Evolutionary conservation across 2,888 invertebrate genomes (phyloP).

Genomic region (Cheilosia grossa): DNA sequence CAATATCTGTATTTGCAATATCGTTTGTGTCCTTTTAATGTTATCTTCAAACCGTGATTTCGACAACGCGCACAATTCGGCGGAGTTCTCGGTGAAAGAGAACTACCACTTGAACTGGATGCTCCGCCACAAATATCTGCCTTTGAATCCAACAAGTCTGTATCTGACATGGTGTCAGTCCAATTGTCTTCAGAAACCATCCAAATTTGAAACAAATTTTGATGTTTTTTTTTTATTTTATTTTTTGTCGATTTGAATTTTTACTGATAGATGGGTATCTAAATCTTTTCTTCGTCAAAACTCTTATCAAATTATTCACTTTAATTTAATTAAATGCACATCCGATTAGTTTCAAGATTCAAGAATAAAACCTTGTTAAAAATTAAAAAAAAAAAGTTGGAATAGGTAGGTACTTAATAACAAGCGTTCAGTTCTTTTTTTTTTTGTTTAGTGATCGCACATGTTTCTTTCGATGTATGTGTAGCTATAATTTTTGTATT

Average conservation of each 20-base stretch:
- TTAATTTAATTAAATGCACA: not conserved
- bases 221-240: conserved; percentile 1
- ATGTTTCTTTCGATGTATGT: conserved; percentile 18
- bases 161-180: conserved; percentile 84
- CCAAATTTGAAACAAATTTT: conserved; percentile 72
- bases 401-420: not conserved
- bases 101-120: conserved; percentile 84
- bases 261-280: not conserved
- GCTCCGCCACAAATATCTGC: conserved; percentile 84
- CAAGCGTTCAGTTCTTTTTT: not conserved
- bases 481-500: conserved; percentile 3
- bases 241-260: not conserved
- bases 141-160: conserved; percentile 84
- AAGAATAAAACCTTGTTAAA: not conserved
- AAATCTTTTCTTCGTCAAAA: not conserved
- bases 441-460: conserved; percentile 43
- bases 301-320: not conserved
- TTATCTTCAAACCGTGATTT: conserved; percentile 94
- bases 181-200: conserved; percentile 83
- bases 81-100: conserved; percentile 89
- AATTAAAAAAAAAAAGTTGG: not conserved
- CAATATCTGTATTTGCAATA: conserved; percentile 94
- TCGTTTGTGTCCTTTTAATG: conserved; percentile 95
- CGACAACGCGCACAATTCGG: conserved; percentile 97
- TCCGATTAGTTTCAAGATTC: not conserved